Conservation (phyloP, 2,113 vertebrate species). For the Cynocephalus volans region DNA sequence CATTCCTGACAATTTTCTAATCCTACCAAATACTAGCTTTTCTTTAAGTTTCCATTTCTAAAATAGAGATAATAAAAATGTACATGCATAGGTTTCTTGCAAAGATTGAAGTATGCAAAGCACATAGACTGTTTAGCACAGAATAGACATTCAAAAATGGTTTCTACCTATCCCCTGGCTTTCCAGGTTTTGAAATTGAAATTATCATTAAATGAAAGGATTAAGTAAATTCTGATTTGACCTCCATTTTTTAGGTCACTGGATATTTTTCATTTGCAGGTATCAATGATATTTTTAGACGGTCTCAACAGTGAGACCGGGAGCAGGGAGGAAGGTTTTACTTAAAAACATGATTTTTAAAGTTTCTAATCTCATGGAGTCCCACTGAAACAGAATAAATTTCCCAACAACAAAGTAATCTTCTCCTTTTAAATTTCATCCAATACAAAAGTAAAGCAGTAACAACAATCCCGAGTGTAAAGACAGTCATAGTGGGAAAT, state of each 20-base stretch:
- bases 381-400: slow-evolving; percentile 70
- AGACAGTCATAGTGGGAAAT: slow-evolving; percentile 46
- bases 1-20: slow-evolving; percentile 5
- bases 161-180: not conserved
- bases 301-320: not conserved
- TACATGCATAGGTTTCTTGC: not conserved
- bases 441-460: slow-evolving; percentile 42
- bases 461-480: slow-evolving; percentile 33
- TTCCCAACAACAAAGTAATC: slow-evolving; percentile 64
- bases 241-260: slow-evolving; percentile 45
- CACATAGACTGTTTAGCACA: not conserved
- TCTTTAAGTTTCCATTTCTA: slow-evolving; percentile 1
- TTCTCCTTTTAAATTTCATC: slow-evolving; percentile 75
- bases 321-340: not conserved
- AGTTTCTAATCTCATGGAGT: slow-evolving; percentile 80
- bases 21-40: not conserved
- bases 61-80: not conserved
- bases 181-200: slow-evolving; percentile 63
- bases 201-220: slow-evolving; percentile 39
- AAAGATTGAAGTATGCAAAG: slow-evolving; percentile 28
- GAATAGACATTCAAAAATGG: slow-evolving; percentile 1
- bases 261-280: slow-evolving; percentile 30
- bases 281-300: slow-evolving; percentile 50
- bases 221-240: slow-evolving; percentile 47
- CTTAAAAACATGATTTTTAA: slow-evolving; percentile 71